phyloP scores from a whole-genome alignment of 2,797 vertebrate species.

The Zonotrichia albicollis region DNA sequence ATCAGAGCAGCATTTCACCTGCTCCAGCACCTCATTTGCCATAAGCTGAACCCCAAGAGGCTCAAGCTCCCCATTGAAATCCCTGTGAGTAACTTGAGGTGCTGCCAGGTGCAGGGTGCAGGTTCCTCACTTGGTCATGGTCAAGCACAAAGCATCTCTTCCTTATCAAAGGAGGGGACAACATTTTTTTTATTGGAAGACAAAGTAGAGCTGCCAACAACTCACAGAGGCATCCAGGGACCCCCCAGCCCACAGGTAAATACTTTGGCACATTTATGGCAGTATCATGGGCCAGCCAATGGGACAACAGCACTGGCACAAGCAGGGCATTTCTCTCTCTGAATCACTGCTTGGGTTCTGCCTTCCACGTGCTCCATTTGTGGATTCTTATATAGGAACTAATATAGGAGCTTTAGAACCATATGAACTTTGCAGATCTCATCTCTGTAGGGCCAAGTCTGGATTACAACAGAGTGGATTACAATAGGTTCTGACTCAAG shows the following conservation, averaged over 20 bases:
- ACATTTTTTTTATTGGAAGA: not conserved
- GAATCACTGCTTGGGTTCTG: not conserved
- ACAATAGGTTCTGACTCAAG: not conserved
- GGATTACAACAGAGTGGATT: not conserved
- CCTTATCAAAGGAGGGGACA: not conserved
- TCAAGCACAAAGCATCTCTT: not conserved
- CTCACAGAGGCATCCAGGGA: not conserved
- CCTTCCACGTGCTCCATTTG: not conserved
- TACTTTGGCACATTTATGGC: not conserved
- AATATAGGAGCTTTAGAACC: too few relatives aligned
- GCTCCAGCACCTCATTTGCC: rapidly evolving
- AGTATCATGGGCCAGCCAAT: rapidly evolving
- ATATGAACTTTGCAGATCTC: not conserved
- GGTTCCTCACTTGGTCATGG: not conserved
- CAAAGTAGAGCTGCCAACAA: not conserved
- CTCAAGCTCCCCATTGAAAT: not conserved
- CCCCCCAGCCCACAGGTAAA: not conserved
- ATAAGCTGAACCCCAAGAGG: not conserved
- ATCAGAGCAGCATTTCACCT: not conserved
- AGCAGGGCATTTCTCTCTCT: not conserved
- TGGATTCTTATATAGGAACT: not conserved
- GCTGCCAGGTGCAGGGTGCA: not conserved
- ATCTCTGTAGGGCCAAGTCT: not conserved
- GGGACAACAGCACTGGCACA: not conserved
- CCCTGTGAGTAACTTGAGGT: not conserved